A percentile compares a stretch with the other conserved stretches of the same genome.
Evolutionary conservation across 2,888 invertebrate species (phyloP).

Genomic region (Dusona sp.): DNA sequence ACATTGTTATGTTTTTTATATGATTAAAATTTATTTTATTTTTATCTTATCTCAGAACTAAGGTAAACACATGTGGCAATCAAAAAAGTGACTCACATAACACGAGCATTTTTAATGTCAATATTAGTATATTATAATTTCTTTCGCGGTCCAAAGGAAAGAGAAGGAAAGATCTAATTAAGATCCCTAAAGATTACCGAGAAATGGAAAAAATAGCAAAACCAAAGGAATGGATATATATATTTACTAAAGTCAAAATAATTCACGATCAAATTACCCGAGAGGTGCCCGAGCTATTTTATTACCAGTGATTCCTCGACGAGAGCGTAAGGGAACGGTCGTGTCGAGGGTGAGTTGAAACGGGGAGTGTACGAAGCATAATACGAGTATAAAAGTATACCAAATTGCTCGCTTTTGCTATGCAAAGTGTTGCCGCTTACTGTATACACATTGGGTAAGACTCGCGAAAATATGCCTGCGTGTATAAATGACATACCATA

Average conservation of each 20-base stretch:
- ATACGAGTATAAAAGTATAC: slow-evolving; percentile 61
- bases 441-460: slow-evolving; percentile 2
- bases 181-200: slow-evolving; percentile 61
- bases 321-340: slow-evolving; percentile 13
- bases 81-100: no score
- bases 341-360: slow-evolving; percentile 25
- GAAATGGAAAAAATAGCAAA: slow-evolving; percentile 36
- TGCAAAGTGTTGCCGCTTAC: slow-evolving; percentile 37
- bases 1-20: background rate
- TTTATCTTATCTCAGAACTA: no score
- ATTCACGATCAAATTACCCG: slow-evolving; percentile 67
- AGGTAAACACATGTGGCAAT: no score
- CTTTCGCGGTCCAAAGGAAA: slow-evolving; percentile 22
- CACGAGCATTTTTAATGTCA: no score
- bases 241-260: slow-evolving; percentile 56
- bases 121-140: background rate
- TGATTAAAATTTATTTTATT: no score
- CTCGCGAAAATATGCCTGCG: background rate
- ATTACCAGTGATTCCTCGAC: slow-evolving; percentile 69
- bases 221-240: slow-evolving; percentile 34
- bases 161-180: slow-evolving; percentile 60
- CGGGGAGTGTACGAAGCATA: slow-evolving; percentile 50
- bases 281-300: slow-evolving; percentile 68
- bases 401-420: slow-evolving; percentile 45
- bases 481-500: no score